phyloP scores from a whole-genome alignment of 1,140 invertebrate genomes.

The fruit fly (Drosophila melanogaster) region DNA sequence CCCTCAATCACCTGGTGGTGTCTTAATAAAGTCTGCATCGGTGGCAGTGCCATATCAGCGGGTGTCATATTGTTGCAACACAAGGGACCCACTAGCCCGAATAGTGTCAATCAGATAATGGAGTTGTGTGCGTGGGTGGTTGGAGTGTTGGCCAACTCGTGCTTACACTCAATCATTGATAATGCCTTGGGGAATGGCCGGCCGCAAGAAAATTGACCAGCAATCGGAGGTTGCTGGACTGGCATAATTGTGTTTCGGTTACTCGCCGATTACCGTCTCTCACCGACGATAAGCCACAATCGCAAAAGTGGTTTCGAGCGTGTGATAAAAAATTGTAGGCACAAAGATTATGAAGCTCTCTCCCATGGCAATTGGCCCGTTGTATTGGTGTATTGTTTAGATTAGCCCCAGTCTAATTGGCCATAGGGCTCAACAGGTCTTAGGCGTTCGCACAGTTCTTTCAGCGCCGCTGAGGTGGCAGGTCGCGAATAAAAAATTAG shows the following conservation, averaged over 20 bases:
- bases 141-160: slow-evolving; percentile 46
- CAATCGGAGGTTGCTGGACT: slow-evolving; percentile 27
- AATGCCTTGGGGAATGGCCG: slow-evolving; percentile 19
- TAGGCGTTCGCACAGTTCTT: slow-evolving; percentile 65
- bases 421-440: slow-evolving; percentile 54
- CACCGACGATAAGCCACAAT: slow-evolving; percentile 63
- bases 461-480: slow-evolving; percentile 63
- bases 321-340: slow-evolving; percentile 60
- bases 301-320: slow-evolving; percentile 63
- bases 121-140: slow-evolving; percentile 13
- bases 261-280: slow-evolving; percentile 44
- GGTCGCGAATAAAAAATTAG: slow-evolving; percentile 52
- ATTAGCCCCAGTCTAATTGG: slow-evolving; percentile 74
- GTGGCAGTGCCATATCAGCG: slow-evolving; percentile 19
- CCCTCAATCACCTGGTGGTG: slow-evolving; percentile 1
- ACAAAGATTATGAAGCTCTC: slow-evolving; percentile 58
- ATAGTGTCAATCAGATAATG: slow-evolving; percentile 37
- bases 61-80: slow-evolving; percentile 39
- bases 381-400: slow-evolving; percentile 54
- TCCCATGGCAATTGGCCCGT: slow-evolving; percentile 2
- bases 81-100: slow-evolving; percentile 4
- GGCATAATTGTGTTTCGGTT: slow-evolving; percentile 43
- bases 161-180: slow-evolving; percentile 76
- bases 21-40: slow-evolving; percentile 21
- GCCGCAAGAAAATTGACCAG: slow-evolving; percentile 26